Evolutionary conservation across 2,113 vertebrate genomes (phyloP).

Genomic region (Psephotus haematonotus): DNA sequence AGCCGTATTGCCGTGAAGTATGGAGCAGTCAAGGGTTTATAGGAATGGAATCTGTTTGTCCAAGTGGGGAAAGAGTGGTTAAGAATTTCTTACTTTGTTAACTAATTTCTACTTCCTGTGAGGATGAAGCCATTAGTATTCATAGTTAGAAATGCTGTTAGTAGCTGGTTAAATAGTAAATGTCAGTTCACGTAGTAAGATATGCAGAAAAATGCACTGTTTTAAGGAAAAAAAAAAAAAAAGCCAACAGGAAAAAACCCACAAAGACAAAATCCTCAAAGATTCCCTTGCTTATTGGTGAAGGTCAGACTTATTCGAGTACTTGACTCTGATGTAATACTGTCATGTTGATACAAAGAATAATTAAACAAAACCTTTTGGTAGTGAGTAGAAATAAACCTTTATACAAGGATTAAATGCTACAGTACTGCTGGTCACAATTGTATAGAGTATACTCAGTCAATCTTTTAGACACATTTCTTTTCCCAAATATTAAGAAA

Average conservation of each 20-base stretch:
- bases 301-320: neutral
- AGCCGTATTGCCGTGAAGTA: accelerated
- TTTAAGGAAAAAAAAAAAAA: neutral
- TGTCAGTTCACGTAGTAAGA: neutral
- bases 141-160: neutral
- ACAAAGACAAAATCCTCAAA: neutral
- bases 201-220: accelerated
- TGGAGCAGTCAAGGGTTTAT: accelerated
- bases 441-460: neutral
- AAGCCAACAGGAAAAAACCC: neutral
- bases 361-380: neutral
- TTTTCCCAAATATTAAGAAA: neutral
- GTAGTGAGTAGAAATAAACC: neutral
- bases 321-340: neutral
- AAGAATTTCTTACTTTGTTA: neutral
- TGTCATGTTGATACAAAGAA: neutral
- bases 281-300: neutral
- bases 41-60: neutral
- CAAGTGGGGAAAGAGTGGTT: accelerated
- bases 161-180: neutral
- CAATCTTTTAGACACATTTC: neutral
- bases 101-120: neutral
- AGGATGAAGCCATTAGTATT: neutral
- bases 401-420: neutral
- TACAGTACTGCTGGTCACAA: neutral